phyloP scores from a whole-genome alignment of 37 sponge, comb jelly and placozoan species.

The Petrosia ficiformis region DNA sequence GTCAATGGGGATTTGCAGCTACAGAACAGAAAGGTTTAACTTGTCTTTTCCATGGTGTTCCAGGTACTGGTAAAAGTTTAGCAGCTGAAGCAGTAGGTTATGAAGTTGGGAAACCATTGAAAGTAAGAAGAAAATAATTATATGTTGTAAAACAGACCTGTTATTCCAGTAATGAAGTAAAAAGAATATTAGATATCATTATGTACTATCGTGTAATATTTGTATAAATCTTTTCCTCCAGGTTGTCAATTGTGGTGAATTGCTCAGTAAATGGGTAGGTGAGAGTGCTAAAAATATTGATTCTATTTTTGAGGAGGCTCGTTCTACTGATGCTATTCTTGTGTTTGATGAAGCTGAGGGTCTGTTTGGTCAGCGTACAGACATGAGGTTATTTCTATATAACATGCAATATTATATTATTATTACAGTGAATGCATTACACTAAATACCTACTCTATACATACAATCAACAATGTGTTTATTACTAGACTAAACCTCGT shows the following conservation, averaged over 20 bases:
- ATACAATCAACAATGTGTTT: background rate
- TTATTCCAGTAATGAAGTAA: too few species aligned
- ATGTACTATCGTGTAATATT: background rate
- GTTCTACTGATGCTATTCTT: slow-evolving; percentile 73
- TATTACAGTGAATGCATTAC: too few species aligned
- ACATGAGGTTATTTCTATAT: slow-evolving; percentile 37
- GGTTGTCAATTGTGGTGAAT: slow-evolving; percentile 88
- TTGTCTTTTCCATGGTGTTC: slow-evolving; percentile 74
- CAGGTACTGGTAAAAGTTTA: slow-evolving; percentile 80
- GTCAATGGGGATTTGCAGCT: slow-evolving; percentile 84
- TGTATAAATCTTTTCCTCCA: background rate
- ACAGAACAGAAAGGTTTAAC: slow-evolving; percentile 65
- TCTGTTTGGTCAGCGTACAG: slow-evolving; percentile 73
- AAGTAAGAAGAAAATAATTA: slow-evolving; percentile 22
- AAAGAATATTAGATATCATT: background rate
- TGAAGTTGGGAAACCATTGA: slow-evolving; percentile 86
- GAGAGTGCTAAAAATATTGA: slow-evolving; percentile 89
- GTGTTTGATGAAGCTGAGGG: slow-evolving; percentile 90
- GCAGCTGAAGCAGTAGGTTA: slow-evolving; percentile 87
- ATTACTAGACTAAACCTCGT: too few species aligned
- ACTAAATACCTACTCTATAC: background rate
- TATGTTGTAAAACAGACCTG: background rate
- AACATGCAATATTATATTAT: too few species aligned
- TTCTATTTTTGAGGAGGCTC: slow-evolving; percentile 80
- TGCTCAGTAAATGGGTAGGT: slow-evolving; percentile 90